Percentiles rank a stretch among this genome's conserved stretches.
These are phyloP conservation scores for Lasioglossum albipes DNA, from an alignment of 1,140 invertebrate genomes.

Conservation along the genomic window DNA sequence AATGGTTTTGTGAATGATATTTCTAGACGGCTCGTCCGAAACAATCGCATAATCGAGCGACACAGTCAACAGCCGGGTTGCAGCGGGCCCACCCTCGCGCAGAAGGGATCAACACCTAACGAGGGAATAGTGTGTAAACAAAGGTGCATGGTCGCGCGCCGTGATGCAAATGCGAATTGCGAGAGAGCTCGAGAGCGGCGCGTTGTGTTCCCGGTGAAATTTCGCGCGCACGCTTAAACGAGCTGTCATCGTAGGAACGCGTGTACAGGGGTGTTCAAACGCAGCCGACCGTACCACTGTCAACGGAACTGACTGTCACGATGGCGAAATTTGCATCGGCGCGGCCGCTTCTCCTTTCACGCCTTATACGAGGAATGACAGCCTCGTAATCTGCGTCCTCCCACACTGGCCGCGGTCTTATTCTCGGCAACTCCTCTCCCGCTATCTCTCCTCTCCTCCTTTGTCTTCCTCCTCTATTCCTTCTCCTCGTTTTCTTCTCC, in stretches of 20 bases:
- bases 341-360: constrained; percentile 62
- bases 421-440: constrained; percentile 1
- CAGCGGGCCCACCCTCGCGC: not conserved
- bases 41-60: too few relatives aligned
- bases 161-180: constrained; percentile 15
- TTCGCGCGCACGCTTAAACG: constrained; percentile 12
- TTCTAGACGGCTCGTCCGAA: too few relatives aligned
- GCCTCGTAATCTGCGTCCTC: constrained; percentile 64
- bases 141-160: not conserved
- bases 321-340: constrained; percentile 59
- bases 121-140: not conserved
- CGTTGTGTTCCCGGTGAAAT: constrained; percentile 8
- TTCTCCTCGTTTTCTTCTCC: not conserved
- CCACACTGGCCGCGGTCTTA: constrained; percentile 54
- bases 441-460: not conserved
- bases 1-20: too few relatives aligned
- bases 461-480: not conserved
- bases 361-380: constrained; percentile 62
- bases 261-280: constrained; percentile 17
- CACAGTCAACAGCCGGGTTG: too few relatives aligned
- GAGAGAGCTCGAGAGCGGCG: not conserved
- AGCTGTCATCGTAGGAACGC: constrained; percentile 21
- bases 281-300: constrained; percentile 36
- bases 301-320: constrained; percentile 53
- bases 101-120: not conserved